phyloP scores from a whole-genome alignment of 2,797 vertebrate species.

The Strix occidentalis region DNA sequence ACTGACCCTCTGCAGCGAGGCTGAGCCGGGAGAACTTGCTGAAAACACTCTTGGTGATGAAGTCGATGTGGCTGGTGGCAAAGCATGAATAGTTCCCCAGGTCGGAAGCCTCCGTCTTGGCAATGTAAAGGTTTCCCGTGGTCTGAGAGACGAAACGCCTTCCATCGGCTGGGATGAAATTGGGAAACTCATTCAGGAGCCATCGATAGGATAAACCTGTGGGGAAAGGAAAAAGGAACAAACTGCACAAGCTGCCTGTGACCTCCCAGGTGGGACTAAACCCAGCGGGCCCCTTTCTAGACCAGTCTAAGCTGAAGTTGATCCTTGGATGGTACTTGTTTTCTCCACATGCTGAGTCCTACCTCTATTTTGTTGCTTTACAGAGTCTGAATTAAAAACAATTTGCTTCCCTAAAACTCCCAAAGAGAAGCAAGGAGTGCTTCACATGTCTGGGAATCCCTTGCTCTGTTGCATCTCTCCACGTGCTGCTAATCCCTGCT shows the following conservation, averaged over 20 bases:
- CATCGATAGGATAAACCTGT: conserved; percentile 93
- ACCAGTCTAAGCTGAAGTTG: neutral
- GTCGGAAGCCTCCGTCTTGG: conserved; percentile 87
- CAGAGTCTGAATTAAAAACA: neutral
- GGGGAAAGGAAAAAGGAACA: neutral
- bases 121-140: conserved; percentile 92
- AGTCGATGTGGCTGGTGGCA: conserved; percentile 92
- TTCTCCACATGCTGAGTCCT: neutral
- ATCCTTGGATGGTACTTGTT: neutral
- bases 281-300: neutral
- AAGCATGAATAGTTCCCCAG: conserved; percentile 93
- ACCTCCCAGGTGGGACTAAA: neutral
- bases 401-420: neutral
- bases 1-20: conserved; percentile 86
- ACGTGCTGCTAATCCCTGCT: neutral
- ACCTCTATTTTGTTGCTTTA: neutral
- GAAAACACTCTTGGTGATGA: conserved; percentile 95
- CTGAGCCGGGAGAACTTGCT: conserved; percentile 90
- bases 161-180: conserved; percentile 85
- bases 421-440: neutral
- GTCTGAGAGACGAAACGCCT: conserved; percentile 94
- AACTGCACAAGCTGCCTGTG: neutral
- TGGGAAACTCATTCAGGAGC: conserved; percentile 94
- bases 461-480: neutral
- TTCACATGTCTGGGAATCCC: neutral